Evolutionary conservation across 2,888 invertebrate species (phyloP).

Genomic region (Lypha dubia): DNA sequence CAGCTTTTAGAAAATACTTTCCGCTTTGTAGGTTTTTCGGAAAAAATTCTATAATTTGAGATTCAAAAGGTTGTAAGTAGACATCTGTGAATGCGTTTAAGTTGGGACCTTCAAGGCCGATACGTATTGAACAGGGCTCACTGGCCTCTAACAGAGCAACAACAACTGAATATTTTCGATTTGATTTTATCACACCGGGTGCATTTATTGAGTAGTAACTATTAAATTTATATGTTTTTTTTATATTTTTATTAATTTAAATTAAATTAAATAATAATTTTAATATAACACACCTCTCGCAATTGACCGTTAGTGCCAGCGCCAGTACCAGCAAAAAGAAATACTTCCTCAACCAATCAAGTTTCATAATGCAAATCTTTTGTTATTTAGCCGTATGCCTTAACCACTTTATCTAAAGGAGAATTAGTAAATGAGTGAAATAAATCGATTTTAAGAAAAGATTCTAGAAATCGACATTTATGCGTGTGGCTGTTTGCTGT

Average conservation of each 20-base stretch:
- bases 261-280: neutral
- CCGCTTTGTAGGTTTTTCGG: constrained; percentile 15
- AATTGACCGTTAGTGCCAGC: neutral
- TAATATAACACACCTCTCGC: constrained; percentile 32
- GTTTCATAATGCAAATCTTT: constrained; percentile 30
- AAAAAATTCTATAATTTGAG: constrained; percentile 21
- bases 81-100: constrained; percentile 17
- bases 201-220: constrained; percentile 58
- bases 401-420: neutral
- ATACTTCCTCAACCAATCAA: neutral
- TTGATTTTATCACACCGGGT: constrained; percentile 50
- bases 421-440: constrained; percentile 24
- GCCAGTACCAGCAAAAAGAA: neutral
- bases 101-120: constrained; percentile 11
- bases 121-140: constrained; percentile 27
- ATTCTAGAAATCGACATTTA: neutral
- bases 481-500: too few species aligned
- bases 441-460: too few species aligned
- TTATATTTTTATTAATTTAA: too few species aligned
- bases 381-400: too few species aligned
- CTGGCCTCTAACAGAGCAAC: constrained; percentile 15
- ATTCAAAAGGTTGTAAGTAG: constrained; percentile 19
- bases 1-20: constrained; percentile 69
- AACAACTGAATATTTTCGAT: constrained; percentile 73
- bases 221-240: too few species aligned